Evolutionary conservation across 1,140 invertebrate genomes (phyloP), one percentile per base, ranked within the genome.

Genomic region (Drosophila nasuta): DNA sequence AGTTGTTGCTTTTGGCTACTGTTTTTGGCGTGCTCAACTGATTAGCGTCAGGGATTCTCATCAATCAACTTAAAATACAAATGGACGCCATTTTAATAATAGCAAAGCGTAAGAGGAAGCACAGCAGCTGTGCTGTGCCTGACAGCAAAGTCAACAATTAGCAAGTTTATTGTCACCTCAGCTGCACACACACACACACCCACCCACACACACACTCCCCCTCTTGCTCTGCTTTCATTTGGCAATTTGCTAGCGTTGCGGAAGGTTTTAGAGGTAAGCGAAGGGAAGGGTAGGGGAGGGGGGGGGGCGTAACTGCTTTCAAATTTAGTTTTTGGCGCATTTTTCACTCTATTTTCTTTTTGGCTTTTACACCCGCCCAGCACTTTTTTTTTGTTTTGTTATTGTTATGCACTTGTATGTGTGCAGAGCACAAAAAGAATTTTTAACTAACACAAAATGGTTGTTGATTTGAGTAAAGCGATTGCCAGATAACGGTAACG

Each of bases 381-480:
- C 8, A 10, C 35, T 13, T 63, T 51, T 73, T n/a, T 20, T 20
- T 20, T 63, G 45, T 78, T 30, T 51, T 58, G 17, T 58, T 43
- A 46, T 49, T 52, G 51, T 45, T 63, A 59, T 62, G 54, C 20
- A 25, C 20, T 4, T 59, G 10, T 65, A 60, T 70, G 56, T 60
- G 52, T 10, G 33, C 28, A 38, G 25, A 57, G 56, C 57, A 81
- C 85, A 88, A 88, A 88, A 89, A 88, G 83, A 88, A 88, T 88
- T 88, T 88, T 89, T 88, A 88, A 88, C 85, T 89, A 88, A 88
- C 85, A 78, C 67, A 71, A 88, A 88, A 88, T 83, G 85, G 85
- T 60, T 79, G 79, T 77, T 82, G 85, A 83, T 89, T 87, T 87
- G 82, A 76, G 67, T 76, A 71, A 63, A 64, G 48, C 41, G 57